Base-by-base conservation (phyloP, 2,888 invertebrate species). In the Acholoe squamosa region DNA sequence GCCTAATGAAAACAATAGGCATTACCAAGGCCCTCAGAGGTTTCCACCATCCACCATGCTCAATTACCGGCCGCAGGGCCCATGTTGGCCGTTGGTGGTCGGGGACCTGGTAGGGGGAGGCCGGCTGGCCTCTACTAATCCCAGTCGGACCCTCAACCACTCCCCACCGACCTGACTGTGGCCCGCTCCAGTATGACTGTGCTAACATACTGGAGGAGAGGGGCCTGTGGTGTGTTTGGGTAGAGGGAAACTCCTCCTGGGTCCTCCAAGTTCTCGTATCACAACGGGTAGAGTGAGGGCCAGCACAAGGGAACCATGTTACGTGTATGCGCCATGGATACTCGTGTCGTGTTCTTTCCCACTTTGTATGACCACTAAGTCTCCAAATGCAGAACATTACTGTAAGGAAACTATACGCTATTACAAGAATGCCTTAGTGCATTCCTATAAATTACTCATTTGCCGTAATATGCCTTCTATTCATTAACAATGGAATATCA, bases 1-100 rank as follows among this genome's bases (percentile, higher is more conserved):
- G 86, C 86, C 86, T 86, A 86, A 86, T 86, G 86, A 86, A 86
- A 86, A 86, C 86, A 86, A 86, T 86, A 86, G 86, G 86, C 52
- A 86, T 86, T 86, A 86, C 86, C 86, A 86, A 0, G 86, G 86
- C 25, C 86, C 54, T n/a, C 54, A 0, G 86, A 28, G 86, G 86
- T 14, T 25, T n/a, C 31, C 28, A 12, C 14, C 28, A 54, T 16
- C 86, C 86, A 54, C 86, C 86, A 33, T 25, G 86, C 28, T 54
- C 86, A 86, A 86, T 86, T 86, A 86, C 86, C 28, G 33, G 54
- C 28, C 31, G 31, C 10, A 12, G 28, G 54, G 25, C 25, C 52
- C 28, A 86, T 86, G 86, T 86, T 86, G 52, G 84, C 86, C 31
- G 31, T 10, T n/a, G 54, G 22, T 28, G 86, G 86, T 54, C 54